Evolutionary conservation across 2,797 vertebrate species (phyloP).

Genomic region (Tauraco hartlaubi): DNA sequence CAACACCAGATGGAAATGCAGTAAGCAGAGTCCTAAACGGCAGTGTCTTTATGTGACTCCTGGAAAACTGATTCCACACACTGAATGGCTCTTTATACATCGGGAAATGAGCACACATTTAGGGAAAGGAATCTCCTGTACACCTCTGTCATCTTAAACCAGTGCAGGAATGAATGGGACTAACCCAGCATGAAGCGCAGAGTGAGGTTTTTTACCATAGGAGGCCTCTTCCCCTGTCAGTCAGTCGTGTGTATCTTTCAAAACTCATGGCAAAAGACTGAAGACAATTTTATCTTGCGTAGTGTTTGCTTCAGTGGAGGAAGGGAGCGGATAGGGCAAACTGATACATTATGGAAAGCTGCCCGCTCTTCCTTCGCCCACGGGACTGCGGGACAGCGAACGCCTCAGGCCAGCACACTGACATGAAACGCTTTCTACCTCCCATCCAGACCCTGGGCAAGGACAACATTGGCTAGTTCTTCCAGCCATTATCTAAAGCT

Average conservation of each 20-base stretch:
- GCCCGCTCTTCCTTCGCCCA: background rate
- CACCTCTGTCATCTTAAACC: background rate
- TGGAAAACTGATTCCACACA: background rate
- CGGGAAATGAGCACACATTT: background rate
- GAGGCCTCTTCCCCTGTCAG: background rate
- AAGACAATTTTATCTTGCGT: background rate
- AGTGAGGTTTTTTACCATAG: background rate
- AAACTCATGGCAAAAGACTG: background rate
- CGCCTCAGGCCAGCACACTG: background rate
- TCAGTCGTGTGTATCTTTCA: background rate
- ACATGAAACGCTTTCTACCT: background rate
- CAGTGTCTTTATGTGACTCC: constrained; percentile 13
- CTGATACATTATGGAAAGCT: background rate
- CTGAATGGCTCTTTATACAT: constrained; percentile 17
- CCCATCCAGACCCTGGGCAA: background rate
- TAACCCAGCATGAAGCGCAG: background rate
- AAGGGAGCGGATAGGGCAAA: background rate
- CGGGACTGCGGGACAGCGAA: background rate
- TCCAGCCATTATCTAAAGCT: background rate
- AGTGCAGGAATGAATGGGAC: background rate
- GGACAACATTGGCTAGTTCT: background rate
- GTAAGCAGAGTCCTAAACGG: background rate
- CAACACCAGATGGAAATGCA: constrained; percentile 18
- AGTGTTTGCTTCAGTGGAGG: background rate
- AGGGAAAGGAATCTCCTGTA: constrained; percentile 2